Evolutionary conservation across 1,140 invertebrate genomes (phyloP), one percentile per base, ranked within the genome.

Genomic region (Saxidomus purpurata): DNA sequence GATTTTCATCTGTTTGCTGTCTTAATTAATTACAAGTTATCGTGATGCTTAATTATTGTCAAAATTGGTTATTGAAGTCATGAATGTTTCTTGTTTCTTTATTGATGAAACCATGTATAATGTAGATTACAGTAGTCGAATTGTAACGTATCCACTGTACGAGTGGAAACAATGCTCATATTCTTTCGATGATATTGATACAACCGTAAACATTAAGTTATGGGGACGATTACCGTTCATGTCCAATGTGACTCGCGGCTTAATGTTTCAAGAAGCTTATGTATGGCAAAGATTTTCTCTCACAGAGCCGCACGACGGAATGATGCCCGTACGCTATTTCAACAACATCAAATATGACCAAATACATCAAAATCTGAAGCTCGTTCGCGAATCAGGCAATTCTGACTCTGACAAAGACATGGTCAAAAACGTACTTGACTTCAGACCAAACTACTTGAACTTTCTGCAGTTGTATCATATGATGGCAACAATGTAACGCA

Each of bases 251-350:
- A 47, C 31, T 79, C 38, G 76, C 6, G 43, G 49, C 38, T 28
- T 79, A 19, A 47, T 79, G 28, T 49, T n/a, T 17, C 15, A 40
- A 49, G 76, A 79, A 79, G 43, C 25, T 22, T 31, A 47, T 49
- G 38, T 79, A n/a, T 79, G 76, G 76, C 4, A 49, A 17, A 17
- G 19, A 19, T 15, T 79, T 38, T 79, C 49, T 28, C 28, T 79
- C 19, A 79, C 47, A 28, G 28, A 79, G 38, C 17, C 76, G 19
- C 28, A 49, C 43, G 76, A 79, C 43, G 34, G n/a, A 13, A 19
- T 79, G 38, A 49, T 49, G 49, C 76, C 76, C n/a, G 76, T 79
- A 8, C 47, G 49, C 43, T 79, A 28, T 79, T 79, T 79, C 43
- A 49, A 79, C 43, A 43, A 79, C 38, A 79, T 47, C 47, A 31